Base-by-base conservation (phyloP, 2,113 vertebrate genomes). In the Percina caprodes region DNA sequence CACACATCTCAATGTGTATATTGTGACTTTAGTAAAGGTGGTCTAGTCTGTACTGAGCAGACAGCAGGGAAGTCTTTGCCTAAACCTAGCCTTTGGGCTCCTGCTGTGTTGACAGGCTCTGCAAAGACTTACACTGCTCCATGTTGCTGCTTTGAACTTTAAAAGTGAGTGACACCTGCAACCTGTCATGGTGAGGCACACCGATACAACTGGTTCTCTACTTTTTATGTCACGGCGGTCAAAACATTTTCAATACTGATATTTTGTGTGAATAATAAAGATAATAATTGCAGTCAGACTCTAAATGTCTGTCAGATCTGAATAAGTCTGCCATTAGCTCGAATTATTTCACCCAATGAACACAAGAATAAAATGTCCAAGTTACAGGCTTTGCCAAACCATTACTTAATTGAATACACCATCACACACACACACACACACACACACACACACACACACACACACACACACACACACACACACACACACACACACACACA, bases 51-150 rank as follows among this genome's bases (percentile, higher is more conserved):
- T 11, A 15, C 23, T 59, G 75, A 67, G 30, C 48, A 67, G 75
- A 74, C 60, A 56, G 71, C 59, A 54, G 62, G 42, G 74, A 74
- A 81, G 45, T 60, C 56, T 68, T 82, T 56, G 85, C 83, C 78
- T 82, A 71, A 76, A 75, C 51, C 5, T 62, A 23, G 79, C 88
- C 88, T 67, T 67, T 54, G 35, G 79, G 85, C 63, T 77, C 66
- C 70, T 9, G 23, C 67, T 55, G 62, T 18, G 45, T 75, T 77
- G 79, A 83, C 82, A 74, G 82, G 46, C 77, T 73, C 72, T 24
- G 49, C 52, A 16, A 86, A 59, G 62, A 71, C 79, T 48, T 58
- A 61, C 42, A 12, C 66, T 4, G 42, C 55, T 71, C 60, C 39
- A 12, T 60, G 49, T 42, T 3, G 60, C 55, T 0, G 59, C 83